Base-by-base conservation (phyloP, 2,888 invertebrate genomes). In the Hirtodrosophila cameraria region DNA sequence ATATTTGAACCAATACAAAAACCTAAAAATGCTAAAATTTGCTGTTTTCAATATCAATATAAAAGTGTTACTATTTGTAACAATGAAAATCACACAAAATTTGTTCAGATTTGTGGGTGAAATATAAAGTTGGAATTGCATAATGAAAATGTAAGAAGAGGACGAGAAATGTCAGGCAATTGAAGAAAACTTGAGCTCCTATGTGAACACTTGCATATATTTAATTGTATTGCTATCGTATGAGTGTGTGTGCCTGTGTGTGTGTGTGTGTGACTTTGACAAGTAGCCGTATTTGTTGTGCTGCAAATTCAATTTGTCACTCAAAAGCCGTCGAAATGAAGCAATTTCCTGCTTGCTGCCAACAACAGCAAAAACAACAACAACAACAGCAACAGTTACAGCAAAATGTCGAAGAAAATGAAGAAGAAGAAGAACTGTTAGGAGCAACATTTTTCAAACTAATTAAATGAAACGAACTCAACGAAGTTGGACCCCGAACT, bases 261-360 rank as follows among this genome's bases (percentile, higher is more conserved):
- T 27, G 39, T 18, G 6, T 35, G 33, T 38, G 38, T 27, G 27
- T 53, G 64, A 41, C 65, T 58, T 36, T 71, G 62, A 58, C 75
- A 78, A 79, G 82, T 79, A 81, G 82, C 73, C 78, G 75, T 67
- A 79, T 77, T 81, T 68, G 68, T 76, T 75, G 73, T 63, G 50
- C 57, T 65, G 66, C 71, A 81, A 79, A 79, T 79, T 81, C 78
- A 79, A 79, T 79, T 79, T 79, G 78, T 79, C 78, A 79, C 75
- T 79, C 75, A 73, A 81, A 81, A 81, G 82, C 75, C 73, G 73
- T 73, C 69, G 79, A 75, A 82, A 78, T 58, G 82, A 66, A 73
- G 70, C 75, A 78, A 78, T 79, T 79, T 79, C 78, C 78, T 69
- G 71, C 43, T 63, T 46, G 55, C 61, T 55, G 49, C 52, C 70